phyloP scores from a whole-genome alignment of 2,113 vertebrate genomes.

The Syrrhaptes paradoxus region DNA sequence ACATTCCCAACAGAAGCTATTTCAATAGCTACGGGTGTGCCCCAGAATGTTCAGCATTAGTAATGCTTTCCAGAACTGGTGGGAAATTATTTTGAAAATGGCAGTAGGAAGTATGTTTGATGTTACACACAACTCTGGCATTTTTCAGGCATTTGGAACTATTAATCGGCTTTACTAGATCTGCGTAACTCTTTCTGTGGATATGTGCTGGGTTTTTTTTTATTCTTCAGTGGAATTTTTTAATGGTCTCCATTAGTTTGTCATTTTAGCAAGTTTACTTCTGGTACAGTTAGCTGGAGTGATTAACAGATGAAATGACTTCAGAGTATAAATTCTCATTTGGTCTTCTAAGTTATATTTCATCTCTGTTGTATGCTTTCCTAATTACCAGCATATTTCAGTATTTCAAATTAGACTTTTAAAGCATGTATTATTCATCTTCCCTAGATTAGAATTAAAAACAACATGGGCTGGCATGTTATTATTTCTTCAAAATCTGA shows the following conservation, averaged over 20 bases:
- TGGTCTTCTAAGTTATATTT: neutral
- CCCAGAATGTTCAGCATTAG: constrained; percentile 2
- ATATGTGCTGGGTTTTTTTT: neutral
- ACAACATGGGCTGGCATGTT: neutral
- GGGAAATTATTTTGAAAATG: constrained; percentile 19
- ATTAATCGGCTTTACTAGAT: neutral
- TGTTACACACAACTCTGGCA: neutral
- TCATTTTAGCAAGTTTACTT: constrained; percentile 4
- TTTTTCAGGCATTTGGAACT: neutral
- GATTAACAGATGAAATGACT: constrained; percentile 18
- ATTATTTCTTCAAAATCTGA: neutral
- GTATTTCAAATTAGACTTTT: neutral
- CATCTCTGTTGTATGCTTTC: constrained; percentile 31
- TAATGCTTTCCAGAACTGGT: constrained; percentile 29
- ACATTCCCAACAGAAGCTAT: neutral
- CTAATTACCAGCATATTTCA: constrained; percentile 14
- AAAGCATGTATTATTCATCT: neutral
- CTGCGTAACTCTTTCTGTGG: neutral
- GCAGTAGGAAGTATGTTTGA: neutral
- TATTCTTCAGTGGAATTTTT: neutral
- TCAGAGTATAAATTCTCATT: constrained; percentile 16
- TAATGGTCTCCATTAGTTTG: neutral
- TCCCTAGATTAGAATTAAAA: neutral
- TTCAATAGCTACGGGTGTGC: neutral
- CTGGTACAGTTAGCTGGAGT: neutral